Conservation (phyloP, 2,113 vertebrate genomes). For the Lampris incognitus region DNA sequence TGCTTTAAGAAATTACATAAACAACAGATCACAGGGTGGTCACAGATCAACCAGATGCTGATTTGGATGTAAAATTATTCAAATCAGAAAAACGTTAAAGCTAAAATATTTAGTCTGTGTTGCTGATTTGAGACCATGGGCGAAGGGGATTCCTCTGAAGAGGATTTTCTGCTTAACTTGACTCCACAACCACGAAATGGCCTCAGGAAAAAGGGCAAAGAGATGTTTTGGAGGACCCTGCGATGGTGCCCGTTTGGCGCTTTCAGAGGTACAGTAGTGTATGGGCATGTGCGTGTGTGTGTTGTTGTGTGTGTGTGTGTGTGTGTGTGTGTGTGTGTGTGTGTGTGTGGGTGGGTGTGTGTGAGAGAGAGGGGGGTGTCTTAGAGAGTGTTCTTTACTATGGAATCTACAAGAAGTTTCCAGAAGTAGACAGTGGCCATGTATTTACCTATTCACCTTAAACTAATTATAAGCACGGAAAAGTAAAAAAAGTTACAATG, state of each 20-base stretch:
- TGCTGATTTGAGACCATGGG: conserved; percentile 49
- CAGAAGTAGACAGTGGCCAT: too few relatives aligned
- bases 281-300: background rate
- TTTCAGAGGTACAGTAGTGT: conserved; percentile 66
- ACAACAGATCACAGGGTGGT: background rate
- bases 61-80: conserved; percentile 17
- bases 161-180: conserved; percentile 53
- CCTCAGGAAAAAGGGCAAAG: conserved; percentile 68
- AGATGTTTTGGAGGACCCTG: conserved; percentile 68
- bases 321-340: background rate
- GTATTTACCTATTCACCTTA: too few relatives aligned
- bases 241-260: conserved; percentile 59
- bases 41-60: background rate
- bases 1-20: background rate
- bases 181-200: conserved; percentile 44
- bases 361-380: too few relatives aligned
- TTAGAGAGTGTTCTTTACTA: too few relatives aligned
- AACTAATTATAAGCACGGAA: too few relatives aligned
- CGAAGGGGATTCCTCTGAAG: conserved; percentile 22
- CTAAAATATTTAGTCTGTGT: conserved; percentile 10
- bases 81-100: background rate
- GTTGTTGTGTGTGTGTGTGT: background rate
- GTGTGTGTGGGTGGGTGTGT: background rate
- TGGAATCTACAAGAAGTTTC: too few relatives aligned
- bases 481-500: too few relatives aligned